Evolutionary conservation across 2,113 vertebrate genomes (phyloP).

Genomic region (Acanthisitta chloris): DNA sequence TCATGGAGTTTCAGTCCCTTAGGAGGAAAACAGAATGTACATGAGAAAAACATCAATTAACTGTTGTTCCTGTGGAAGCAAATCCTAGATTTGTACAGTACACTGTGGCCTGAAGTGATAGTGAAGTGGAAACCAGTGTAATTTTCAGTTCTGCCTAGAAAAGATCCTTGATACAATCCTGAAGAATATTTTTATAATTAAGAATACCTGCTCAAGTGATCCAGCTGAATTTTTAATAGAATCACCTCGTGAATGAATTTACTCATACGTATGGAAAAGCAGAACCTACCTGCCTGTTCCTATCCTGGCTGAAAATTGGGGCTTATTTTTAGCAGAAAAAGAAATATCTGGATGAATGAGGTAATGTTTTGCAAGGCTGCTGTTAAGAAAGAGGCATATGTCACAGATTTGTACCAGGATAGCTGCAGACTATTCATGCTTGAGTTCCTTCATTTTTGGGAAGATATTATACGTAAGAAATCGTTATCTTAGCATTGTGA

Average conservation of each 20-base stretch:
- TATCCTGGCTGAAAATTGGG: neutral
- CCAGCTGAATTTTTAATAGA: neutral
- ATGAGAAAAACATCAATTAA: slow-evolving; percentile 31
- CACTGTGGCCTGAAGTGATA: neutral
- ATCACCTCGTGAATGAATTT: neutral
- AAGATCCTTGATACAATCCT: neutral
- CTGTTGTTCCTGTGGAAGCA: neutral
- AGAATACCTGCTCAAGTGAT: neutral
- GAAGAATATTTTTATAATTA: neutral
- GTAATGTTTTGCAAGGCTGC: neutral
- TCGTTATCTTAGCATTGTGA: neutral
- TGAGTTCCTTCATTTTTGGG: neutral
- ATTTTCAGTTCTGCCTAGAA: neutral
- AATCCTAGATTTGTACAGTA: neutral
- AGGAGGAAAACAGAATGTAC: slow-evolving; percentile 26
- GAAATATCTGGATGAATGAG: neutral
- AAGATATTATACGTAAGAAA: neutral
- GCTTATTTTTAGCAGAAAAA: neutral
- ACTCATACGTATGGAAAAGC: neutral
- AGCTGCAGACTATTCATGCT: neutral
- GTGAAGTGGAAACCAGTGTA: neutral
- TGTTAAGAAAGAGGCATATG: neutral
- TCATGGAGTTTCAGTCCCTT: slow-evolving; percentile 40
- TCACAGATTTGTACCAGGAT: neutral
- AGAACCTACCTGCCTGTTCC: neutral